Evolutionary conservation across 2,113 vertebrate genomes (phyloP).

Genomic region (Gallinago media): DNA sequence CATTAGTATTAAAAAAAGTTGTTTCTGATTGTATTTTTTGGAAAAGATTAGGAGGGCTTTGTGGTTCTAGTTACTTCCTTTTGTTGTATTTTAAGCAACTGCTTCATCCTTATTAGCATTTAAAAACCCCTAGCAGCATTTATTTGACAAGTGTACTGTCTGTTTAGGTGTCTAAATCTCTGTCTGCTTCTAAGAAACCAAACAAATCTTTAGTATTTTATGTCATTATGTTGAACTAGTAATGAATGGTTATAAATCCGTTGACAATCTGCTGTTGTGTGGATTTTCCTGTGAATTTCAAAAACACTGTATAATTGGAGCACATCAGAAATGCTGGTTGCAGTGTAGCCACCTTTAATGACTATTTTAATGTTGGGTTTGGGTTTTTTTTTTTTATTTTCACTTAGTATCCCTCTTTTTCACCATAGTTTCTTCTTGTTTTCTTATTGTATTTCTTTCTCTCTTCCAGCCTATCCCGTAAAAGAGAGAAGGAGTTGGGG

Average conservation of each 20-base stretch:
- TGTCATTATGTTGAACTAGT: neutral
- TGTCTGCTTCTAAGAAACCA: neutral
- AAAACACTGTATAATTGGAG: neutral
- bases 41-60: neutral
- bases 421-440: neutral
- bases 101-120: neutral
- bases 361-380: neutral
- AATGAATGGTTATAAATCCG: neutral
- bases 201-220: neutral
- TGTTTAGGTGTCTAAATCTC: neutral
- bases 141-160: neutral
- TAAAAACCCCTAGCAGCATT: neutral
- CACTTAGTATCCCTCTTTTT: neutral
- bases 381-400: neutral
- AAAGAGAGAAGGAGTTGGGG: neutral
- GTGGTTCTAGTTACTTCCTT: neutral
- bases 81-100: neutral
- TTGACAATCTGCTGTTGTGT: neutral
- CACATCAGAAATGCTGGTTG: neutral
- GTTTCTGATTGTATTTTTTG: neutral
- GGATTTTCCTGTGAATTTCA: neutral
- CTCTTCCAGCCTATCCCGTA: neutral
- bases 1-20: neutral
- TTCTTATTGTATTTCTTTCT: neutral
- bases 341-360: neutral